Base-by-base conservation (phyloP, 2,113 vertebrate genomes). In the Donacobius atricapilla region DNA sequence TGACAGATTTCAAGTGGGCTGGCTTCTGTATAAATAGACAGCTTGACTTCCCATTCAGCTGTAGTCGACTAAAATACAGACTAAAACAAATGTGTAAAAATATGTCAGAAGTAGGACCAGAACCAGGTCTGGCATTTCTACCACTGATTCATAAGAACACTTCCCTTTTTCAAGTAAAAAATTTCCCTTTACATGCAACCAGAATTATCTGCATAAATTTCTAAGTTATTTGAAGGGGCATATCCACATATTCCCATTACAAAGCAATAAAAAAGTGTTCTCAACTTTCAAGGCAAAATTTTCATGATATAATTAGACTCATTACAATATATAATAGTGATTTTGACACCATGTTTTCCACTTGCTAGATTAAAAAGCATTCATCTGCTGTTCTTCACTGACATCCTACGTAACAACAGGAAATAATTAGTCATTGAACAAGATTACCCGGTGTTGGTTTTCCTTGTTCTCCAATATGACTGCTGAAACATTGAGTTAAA, bases 111-210 rank as follows among this genome's bases (percentile, higher is more conserved):
- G 95, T 95, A 93, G 86, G 50, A 89, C 92, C 92, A 95, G 92
- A 95, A 82, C 60, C 50, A 84, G 33, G 65, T 86, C 94, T 95
- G 87, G 87, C 64, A 44, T 88, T 96, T 90, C 95, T 95, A 93
- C 91, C 39, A 33, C 87, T 96, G 94, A 94, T 81, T 83, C 33
- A 40, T 94, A 96, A 92, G 94, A 96, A 96, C 88, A 90, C 88
- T 96, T 97, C 76, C 76, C 76, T 83, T 94, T 85, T 93, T 95
- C 60, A 93, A 94, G 93, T 97, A 96, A 95, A 96, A 94, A 93
- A 86, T 9, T 75, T 81, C 57, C 77, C 64, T 90, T 92, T 81
- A 75, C 20, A 68, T 53, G 79, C 83, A 94, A 83, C 51, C 69
- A 79, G 78, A 83, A 72, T 87, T 84, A 91, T 60, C 77, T 89